Percentiles rank a stretch among this genome's conserved stretches.
Evolutionary conservation across 2,797 vertebrate species (phyloP).

Genomic region (Diplodus puntazzo): DNA sequence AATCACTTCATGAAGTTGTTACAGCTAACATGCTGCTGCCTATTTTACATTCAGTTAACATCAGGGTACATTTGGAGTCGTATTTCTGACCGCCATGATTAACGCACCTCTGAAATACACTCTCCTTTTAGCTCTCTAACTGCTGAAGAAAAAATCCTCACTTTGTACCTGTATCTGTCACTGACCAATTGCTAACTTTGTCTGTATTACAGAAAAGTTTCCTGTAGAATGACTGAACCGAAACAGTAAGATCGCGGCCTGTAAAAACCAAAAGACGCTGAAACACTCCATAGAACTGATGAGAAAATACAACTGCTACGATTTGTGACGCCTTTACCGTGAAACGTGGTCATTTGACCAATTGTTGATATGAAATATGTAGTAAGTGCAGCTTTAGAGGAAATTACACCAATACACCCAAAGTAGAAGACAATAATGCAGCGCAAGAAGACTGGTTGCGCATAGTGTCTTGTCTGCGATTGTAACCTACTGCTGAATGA

Average conservation of each 20-base stretch:
- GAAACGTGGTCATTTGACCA: background rate
- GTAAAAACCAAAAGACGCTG: background rate
- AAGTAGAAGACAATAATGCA: background rate
- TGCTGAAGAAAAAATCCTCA: background rate
- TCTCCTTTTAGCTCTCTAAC: background rate
- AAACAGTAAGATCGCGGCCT: rapidly evolving
- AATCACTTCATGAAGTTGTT: background rate
- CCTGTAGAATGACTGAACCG: background rate
- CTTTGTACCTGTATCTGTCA: background rate
- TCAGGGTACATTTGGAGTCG: background rate
- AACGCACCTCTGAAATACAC: background rate
- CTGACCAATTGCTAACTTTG: background rate
- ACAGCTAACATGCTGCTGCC: background rate
- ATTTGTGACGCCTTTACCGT: background rate
- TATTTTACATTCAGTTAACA: background rate
- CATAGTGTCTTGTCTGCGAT: background rate
- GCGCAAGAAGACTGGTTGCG: background rate
- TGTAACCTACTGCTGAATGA: background rate
- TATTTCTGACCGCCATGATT: background rate
- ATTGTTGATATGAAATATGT: background rate
- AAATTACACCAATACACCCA: rapidly evolving
- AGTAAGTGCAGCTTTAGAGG: background rate
- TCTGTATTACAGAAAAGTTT: background rate
- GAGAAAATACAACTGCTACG: background rate
- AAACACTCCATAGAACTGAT: background rate